These are phyloP conservation scores for Schlechtendalia chinensis DNA, from an alignment of 1,140 invertebrate genomes.

Conservation along the genomic window DNA sequence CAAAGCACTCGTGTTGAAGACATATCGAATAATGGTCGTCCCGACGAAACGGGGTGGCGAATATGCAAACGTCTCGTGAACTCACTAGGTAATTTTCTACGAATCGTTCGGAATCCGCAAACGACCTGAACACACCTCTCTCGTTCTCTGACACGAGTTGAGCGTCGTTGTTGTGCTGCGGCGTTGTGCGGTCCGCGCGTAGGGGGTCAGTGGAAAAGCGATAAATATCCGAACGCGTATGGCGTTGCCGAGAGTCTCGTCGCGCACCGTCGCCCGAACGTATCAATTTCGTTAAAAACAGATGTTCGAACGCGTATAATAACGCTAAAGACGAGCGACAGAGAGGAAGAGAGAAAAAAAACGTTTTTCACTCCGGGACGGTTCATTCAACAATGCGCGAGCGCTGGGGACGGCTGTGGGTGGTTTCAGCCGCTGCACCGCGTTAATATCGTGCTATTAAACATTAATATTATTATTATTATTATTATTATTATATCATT, in stretches of 20 bases:
- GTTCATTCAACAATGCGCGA: conserved; percentile 39
- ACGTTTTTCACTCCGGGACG: not conserved
- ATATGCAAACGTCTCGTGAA: not conserved
- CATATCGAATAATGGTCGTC: too few relatives aligned
- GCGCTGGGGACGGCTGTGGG: conserved; percentile 1
- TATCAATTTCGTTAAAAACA: conserved; percentile 49
- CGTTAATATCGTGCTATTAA: not conserved
- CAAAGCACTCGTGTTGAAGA: too few relatives aligned
- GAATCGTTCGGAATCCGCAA: conserved; percentile 17
- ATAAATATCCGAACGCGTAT: conserved; percentile 36
- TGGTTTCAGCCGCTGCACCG: conserved; percentile 25
- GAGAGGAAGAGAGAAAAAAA: conserved; percentile 21
- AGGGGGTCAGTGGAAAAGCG: not conserved
- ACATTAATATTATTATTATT: conserved; percentile 13
- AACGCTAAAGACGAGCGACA: conserved; percentile 23
- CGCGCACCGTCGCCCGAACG: conserved; percentile 37
- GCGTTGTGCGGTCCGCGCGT: too few relatives aligned
- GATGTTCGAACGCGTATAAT: conserved; percentile 31
- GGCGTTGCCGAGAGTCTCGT: not conserved
- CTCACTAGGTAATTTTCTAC: conserved; percentile 20
- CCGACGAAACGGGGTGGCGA: too few relatives aligned
- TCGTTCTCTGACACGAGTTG: too few relatives aligned
- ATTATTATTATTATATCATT: conserved; percentile 15
- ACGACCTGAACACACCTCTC: not conserved
- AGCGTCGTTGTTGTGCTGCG: not conserved